Base-by-base conservation (phyloP, 2,888 invertebrate genomes). In the Apamea anceps region DNA sequence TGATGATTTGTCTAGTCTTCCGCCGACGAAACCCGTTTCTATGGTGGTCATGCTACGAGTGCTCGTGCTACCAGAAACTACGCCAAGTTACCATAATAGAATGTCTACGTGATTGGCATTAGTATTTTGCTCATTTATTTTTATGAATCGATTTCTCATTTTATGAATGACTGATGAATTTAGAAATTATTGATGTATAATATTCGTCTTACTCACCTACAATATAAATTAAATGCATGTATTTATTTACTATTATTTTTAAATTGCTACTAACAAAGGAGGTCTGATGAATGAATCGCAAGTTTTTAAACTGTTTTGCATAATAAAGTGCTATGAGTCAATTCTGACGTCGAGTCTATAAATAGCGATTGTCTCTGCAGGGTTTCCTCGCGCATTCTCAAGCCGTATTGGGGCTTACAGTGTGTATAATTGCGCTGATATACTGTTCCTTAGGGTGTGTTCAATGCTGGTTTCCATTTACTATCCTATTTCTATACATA, bases 401-500 rank as follows among this genome's bases (percentile, higher is more conserved):
- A 70, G 68, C 75, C 67, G 57, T 57, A 75, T 57, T 28, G 63
- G 76, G 72, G 75, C 72, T 84, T 75, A 42, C 72, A 81, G 32
- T 72, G 37, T 81, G 48, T 80, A 82, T 88, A 86, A 79, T 84
- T 82, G 83, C 77, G 75, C 75, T 83, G 72, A 76, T 78, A 77
- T 85, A 77, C 72, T 86, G 86, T 91, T 89, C 84, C 85, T 89
- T 81, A 80, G 85, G 86, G 89, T 87, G 85, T 87, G 88, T 89
- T 87, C 81, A 84, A 74, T 78, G 85, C 84, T 87, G 74, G 77
- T 84, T 87, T 76, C 72, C 54, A 74, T 75, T 82, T 71, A 71
- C 71, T 87, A 67, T 84, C 77, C 78, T 84, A 81, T 82, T 70
- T 77, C 72, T 84, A 75, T 82, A 79, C 91, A 87, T 90, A 88